Conservation (phyloP, 2,113 vertebrate genomes). For the Abramis brama region DNA sequence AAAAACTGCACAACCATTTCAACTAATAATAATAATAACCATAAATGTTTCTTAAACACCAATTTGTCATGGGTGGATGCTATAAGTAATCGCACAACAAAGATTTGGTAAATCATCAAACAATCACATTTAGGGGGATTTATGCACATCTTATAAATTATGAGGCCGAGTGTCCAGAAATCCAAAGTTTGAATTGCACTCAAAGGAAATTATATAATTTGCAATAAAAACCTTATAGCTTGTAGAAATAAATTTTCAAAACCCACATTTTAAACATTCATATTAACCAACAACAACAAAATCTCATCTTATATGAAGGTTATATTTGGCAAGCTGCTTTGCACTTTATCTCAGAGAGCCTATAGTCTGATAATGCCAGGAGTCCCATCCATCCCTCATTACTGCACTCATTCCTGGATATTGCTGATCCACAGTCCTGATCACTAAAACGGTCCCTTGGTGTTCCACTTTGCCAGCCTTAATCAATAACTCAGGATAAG, state of each 20-base stretch:
- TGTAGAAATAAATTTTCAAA: not conserved
- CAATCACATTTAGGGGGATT: not conserved
- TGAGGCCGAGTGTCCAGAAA: not conserved
- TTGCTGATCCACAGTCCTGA: slow-evolving; percentile 16
- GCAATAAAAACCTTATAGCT: not conserved
- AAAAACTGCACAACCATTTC: no score
- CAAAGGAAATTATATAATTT: not conserved
- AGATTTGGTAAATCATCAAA: not conserved
- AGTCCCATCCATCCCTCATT: slow-evolving; percentile 1
- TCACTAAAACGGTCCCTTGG: slow-evolving; percentile 21
- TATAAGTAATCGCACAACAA: no score
- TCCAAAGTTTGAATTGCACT: not conserved
- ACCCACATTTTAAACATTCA: not conserved
- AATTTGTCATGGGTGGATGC: no score
- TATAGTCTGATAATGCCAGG: not conserved
- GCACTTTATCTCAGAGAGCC: slow-evolving; percentile 3
- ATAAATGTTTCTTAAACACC: no score
- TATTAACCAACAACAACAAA: not conserved
- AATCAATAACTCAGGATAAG: slow-evolving; percentile 24
- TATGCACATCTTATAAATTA: not conserved
- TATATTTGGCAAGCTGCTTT: slow-evolving; percentile 8
- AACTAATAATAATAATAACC: no score
- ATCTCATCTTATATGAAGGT: not conserved
- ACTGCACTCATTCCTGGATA: not conserved
- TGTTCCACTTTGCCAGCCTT: slow-evolving; percentile 26